Conservation (phyloP, 2,113 vertebrate genomes). For the Harpagus bidentatus region DNA sequence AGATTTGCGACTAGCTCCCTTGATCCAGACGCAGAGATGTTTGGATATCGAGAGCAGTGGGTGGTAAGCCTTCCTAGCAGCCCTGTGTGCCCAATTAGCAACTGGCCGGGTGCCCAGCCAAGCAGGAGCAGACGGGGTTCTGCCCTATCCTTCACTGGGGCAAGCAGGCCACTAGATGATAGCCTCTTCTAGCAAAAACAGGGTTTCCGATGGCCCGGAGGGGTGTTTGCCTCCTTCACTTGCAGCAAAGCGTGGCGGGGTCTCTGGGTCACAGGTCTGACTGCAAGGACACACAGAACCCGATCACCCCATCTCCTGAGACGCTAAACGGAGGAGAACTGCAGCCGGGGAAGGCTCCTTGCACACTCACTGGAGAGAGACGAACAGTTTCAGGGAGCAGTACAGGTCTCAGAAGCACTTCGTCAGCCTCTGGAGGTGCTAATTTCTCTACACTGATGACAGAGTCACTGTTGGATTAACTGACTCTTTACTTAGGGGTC, state of each 20-base stretch:
- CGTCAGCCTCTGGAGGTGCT: neutral
- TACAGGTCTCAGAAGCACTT: neutral
- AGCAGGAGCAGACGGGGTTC: neutral
- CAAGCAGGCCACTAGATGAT: neutral
- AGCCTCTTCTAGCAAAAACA: neutral
- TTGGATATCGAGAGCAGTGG: rapidly evolving
- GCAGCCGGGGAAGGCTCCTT: neutral
- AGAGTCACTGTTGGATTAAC: neutral
- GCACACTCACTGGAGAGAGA: neutral
- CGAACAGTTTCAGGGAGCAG: neutral
- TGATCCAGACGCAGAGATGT: neutral
- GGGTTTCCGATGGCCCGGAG: neutral
- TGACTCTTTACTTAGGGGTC: neutral
- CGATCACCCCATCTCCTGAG: neutral
- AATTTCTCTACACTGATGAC: neutral
- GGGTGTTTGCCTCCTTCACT: neutral
- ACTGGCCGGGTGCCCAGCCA: too few relatives aligned
- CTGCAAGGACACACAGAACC: neutral
- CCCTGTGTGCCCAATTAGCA: rapidly evolving
- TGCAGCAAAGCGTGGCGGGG: rapidly evolving
- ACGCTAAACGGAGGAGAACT: neutral
- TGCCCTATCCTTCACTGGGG: neutral
- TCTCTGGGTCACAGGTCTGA: neutral
- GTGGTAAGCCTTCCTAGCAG: neutral
- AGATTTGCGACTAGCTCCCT: neutral